phyloP scores from a whole-genome alignment of 2,113 vertebrate species.

The Ancistrus triradiatus region DNA sequence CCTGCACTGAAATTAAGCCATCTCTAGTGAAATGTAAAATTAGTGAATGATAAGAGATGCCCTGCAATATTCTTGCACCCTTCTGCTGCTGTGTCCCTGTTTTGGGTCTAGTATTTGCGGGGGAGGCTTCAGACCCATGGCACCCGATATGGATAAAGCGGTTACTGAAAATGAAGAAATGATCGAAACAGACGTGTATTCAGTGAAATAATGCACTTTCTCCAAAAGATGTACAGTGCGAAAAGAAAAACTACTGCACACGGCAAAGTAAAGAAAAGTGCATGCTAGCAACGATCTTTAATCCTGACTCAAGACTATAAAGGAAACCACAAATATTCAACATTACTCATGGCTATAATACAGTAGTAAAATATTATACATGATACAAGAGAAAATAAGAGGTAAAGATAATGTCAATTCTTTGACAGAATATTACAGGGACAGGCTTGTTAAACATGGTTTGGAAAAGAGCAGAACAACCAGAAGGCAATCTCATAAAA shows the following conservation, averaged over 20 bases:
- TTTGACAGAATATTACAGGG: conserved; percentile 62
- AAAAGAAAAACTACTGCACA: conserved; percentile 45
- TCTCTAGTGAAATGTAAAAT: too few relatives aligned
- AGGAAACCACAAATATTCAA: conserved; percentile 68
- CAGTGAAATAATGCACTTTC: conserved; percentile 39
- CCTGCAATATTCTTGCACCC: too few relatives aligned
- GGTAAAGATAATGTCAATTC: conserved; percentile 54
- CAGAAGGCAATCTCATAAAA: conserved; percentile 54
- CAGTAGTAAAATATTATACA: conserved; percentile 73
- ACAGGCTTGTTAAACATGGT: conserved; percentile 61
- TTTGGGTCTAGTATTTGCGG: too few relatives aligned
- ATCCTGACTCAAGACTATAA: conserved; percentile 55
- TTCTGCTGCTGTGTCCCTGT: too few relatives aligned
- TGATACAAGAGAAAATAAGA: conserved; percentile 65
- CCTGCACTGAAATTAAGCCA: too few relatives aligned
- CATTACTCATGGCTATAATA: conserved; percentile 67
- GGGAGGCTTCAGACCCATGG: too few relatives aligned
- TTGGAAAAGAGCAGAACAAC: conserved; percentile 57
- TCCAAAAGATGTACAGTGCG: conserved; percentile 43
- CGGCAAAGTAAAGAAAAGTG: conserved; percentile 58
- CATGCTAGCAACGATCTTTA: conserved; percentile 71
- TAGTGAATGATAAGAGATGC: too few relatives aligned
- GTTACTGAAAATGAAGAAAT: too few relatives aligned
- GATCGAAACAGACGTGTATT: too few relatives aligned
- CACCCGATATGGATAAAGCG: too few relatives aligned